Evolutionary conservation across 1,140 invertebrate genomes (phyloP).

Genomic region (Phocides pigmalion): DNA sequence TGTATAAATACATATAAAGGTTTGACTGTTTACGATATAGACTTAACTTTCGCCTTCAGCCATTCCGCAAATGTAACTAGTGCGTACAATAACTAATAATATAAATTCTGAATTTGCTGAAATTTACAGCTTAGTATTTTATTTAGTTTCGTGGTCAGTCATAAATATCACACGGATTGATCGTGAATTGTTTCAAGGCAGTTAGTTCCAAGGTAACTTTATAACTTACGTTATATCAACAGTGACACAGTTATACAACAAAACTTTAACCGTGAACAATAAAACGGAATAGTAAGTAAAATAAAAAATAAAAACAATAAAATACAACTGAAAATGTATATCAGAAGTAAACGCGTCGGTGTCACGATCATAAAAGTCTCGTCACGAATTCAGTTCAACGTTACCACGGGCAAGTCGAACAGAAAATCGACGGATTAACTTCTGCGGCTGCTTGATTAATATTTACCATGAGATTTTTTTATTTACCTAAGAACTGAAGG

Average conservation of each 20-base stretch:
- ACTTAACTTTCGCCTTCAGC: no score
- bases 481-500: not conserved
- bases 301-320: conserved; percentile 16
- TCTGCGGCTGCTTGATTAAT: conserved; percentile 23
- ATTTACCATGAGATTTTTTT: conserved; percentile 11
- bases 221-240: not conserved
- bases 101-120: no score
- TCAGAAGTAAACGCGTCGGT: conserved; percentile 5
- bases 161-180: no score
- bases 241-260: not conserved
- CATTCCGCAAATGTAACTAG: no score
- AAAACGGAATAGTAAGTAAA: conserved; percentile 1
- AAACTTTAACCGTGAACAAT: not conserved
- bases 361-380: conserved; percentile 15
- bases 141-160: no score
- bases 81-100: no score
- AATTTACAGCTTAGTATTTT: no score
- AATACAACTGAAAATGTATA: not conserved
- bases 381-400: conserved; percentile 25
- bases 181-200: no score
- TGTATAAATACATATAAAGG: no score
- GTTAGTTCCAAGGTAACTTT: no score
- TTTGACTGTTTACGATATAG: no score
- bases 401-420: conserved; percentile 10
- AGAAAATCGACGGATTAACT: conserved; percentile 30